These are phyloP conservation scores for Lates japonicus DNA, from an alignment of 2,797 vertebrate genomes.

Conservation along the genomic window DNA sequence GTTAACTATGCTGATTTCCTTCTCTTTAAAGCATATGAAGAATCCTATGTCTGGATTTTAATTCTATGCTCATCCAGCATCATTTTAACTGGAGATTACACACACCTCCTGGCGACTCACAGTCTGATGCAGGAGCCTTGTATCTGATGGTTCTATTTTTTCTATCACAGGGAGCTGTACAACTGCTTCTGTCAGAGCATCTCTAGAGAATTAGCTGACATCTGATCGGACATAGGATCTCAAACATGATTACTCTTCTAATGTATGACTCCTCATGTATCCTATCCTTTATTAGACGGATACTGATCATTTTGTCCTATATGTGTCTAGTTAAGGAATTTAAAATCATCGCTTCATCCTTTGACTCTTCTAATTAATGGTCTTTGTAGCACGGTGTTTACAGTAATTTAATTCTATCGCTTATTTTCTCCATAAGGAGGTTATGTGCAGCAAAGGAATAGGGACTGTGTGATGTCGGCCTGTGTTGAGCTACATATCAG, in stretches of 20 bases:
- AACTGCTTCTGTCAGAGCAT: slow-evolving; percentile 52
- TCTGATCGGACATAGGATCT: slow-evolving; percentile 55
- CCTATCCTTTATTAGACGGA: slow-evolving; percentile 37
- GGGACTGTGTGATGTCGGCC: not conserved
- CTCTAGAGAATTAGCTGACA: slow-evolving; percentile 66
- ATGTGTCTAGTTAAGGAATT: slow-evolving; percentile 27
- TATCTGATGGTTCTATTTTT: slow-evolving; percentile 36
- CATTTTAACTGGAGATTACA: not conserved
- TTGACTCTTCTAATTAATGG: slow-evolving; percentile 36
- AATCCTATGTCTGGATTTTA: not conserved
- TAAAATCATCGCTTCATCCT: slow-evolving; percentile 11
- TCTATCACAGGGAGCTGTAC: slow-evolving; percentile 36
- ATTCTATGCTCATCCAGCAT: not conserved
- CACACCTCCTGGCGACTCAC: slow-evolving; percentile 16
- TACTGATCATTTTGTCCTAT: slow-evolving; percentile 31
- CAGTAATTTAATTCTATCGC: slow-evolving; percentile 18
- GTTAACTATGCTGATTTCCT: not conserved
- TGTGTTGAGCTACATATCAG: not conserved
- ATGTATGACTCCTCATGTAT: slow-evolving; percentile 24
- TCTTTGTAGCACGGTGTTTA: slow-evolving; percentile 20
- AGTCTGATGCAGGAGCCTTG: slow-evolving; percentile 30
- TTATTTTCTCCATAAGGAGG: not conserved
- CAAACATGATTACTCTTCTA: slow-evolving; percentile 31
- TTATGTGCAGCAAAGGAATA: not conserved
- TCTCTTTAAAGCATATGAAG: not conserved